Evolutionary conservation across 2,888 invertebrate species (phyloP).

Genomic region (Eilema griseolum): DNA sequence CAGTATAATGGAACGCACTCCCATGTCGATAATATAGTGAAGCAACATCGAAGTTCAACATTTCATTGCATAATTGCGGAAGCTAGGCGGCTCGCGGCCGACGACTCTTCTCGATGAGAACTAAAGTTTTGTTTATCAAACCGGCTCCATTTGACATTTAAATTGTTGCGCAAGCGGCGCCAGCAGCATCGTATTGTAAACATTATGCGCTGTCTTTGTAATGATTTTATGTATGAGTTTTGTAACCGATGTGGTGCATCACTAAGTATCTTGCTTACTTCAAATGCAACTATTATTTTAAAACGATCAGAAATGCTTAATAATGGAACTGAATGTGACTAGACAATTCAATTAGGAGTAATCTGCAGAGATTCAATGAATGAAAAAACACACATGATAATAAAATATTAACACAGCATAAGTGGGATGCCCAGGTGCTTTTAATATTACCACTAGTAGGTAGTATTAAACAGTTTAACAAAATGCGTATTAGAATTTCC

Average conservation of each 20-base stretch:
- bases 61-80: slow-evolving; percentile 77
- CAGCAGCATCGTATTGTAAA: slow-evolving; percentile 60
- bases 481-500: too few relatives aligned
- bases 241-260: slow-evolving; percentile 58
- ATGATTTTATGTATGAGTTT: slow-evolving; percentile 66
- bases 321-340: too few relatives aligned
- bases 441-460: too few relatives aligned
- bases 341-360: too few relatives aligned
- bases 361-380: too few relatives aligned
- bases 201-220: slow-evolving; percentile 65
- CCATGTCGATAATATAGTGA: slow-evolving; percentile 56
- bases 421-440: too few relatives aligned
- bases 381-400: too few relatives aligned
- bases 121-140: slow-evolving; percentile 72
- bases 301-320: too few relatives aligned
- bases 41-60: slow-evolving; percentile 69
- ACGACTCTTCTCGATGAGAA: slow-evolving; percentile 67
- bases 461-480: too few relatives aligned
- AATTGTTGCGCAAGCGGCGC: slow-evolving; percentile 72
- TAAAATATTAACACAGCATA: too few relatives aligned
- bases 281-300: slow-evolving; percentile 32
- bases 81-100: slow-evolving; percentile 63
- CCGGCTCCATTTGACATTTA: slow-evolving; percentile 75
- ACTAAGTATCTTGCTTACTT: slow-evolving; percentile 47
- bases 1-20: slow-evolving; percentile 38